Percentiles rank a stretch among this genome's conserved stretches.
phyloP scores from a whole-genome alignment of 2,888 invertebrate genomes.

The Cerastoderma edule region DNA sequence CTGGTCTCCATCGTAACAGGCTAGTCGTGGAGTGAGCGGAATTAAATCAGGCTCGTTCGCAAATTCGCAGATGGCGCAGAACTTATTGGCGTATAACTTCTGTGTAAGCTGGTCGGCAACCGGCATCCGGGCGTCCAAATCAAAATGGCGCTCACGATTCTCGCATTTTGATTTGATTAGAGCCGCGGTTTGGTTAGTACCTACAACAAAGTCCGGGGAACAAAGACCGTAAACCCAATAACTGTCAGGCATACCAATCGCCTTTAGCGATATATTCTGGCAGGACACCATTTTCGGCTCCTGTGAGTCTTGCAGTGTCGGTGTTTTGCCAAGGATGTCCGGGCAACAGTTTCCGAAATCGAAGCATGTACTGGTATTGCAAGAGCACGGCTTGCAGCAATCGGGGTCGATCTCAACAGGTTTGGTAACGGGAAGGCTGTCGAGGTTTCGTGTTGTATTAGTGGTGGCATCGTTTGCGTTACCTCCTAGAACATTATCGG shows the following conservation, averaged over 20 bases:
- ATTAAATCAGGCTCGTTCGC: background rate
- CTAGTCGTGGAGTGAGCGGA: background rate
- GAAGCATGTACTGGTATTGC: background rate
- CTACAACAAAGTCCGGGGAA: background rate
- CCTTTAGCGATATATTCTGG: background rate
- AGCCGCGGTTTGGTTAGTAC: background rate
- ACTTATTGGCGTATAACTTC: background rate
- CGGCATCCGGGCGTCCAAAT: background rate
- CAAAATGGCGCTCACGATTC: background rate
- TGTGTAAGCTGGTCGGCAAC: background rate
- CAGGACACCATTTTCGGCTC: background rate
- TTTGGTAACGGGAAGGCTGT: background rate
- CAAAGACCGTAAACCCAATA: conserved; percentile 8
- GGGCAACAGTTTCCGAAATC: conserved; percentile 15
- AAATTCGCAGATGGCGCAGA: conserved; percentile 7
- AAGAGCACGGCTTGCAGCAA: conserved; percentile 7
- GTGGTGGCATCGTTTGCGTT: background rate
- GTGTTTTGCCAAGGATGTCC: background rate
- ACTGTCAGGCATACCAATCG: background rate
- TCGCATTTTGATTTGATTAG: conserved; percentile 7
- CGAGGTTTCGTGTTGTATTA: background rate
- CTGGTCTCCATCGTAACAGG: background rate
- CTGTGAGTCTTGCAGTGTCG: background rate
- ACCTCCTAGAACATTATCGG: background rate
- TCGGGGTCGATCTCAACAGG: background rate